Conservation (phyloP, 2,797 vertebrate species). For the Pseudochirops cupreus region DNA sequence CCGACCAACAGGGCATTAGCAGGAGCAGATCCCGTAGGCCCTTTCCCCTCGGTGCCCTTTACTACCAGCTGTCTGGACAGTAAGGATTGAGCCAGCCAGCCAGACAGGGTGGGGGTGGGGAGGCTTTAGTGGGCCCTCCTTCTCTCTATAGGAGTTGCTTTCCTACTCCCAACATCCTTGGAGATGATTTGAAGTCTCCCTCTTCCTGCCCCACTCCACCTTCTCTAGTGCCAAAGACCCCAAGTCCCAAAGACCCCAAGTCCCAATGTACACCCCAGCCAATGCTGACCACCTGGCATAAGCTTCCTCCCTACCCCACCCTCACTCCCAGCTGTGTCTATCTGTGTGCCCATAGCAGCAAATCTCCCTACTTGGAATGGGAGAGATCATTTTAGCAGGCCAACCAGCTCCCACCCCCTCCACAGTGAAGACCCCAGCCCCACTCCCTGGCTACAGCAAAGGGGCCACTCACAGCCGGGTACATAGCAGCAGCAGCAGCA, state of each 20-base stretch:
- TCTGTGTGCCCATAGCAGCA: conserved; percentile 57
- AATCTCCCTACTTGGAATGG: conserved; percentile 17
- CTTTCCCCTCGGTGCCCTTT: neutral
- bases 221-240: neutral
- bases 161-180: neutral
- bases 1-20: neutral
- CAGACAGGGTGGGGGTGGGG: neutral
- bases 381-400: neutral
- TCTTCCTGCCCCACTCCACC: neutral
- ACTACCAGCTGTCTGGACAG: neutral
- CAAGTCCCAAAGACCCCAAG: neutral
- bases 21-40: neutral
- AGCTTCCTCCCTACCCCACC: conserved; percentile 18
- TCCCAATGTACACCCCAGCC: neutral
- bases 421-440: conserved; percentile 65
- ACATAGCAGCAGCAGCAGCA: conserved; percentile 87
- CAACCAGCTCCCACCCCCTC: conserved; percentile 26
- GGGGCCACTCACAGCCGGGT: conserved; percentile 95
- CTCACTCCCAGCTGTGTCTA: conserved; percentile 67
- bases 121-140: neutral
- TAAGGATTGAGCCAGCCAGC: neutral
- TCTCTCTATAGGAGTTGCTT: neutral
- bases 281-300: neutral
- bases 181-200: neutral
- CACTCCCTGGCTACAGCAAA: conserved; percentile 76